These are phyloP conservation scores for Mylabris sibirica DNA, from an alignment of 2,888 invertebrate species.

Conservation along the genomic window DNA sequence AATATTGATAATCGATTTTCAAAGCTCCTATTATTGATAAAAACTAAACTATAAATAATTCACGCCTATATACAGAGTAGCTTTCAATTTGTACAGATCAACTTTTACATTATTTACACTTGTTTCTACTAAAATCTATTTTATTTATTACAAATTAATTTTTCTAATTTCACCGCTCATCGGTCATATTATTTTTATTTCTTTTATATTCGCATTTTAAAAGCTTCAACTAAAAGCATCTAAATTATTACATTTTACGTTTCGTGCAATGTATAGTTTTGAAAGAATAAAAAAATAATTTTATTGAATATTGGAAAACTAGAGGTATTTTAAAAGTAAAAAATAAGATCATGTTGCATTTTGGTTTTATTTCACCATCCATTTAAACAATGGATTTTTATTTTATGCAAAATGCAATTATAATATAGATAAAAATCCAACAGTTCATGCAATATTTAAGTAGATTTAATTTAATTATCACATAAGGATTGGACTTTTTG, in stretches of 20 bases:
- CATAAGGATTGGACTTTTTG: constrained; percentile 40
- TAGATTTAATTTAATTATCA: constrained; percentile 41
- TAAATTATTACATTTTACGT: neutral
- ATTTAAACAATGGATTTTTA: constrained; percentile 4
- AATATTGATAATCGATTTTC: neutral
- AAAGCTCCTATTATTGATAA: constrained; percentile 1
- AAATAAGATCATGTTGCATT: constrained; percentile 8
- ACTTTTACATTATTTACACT: constrained; percentile 31
- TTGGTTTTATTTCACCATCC: constrained; percentile 7
- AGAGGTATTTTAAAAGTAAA: constrained; percentile 8
- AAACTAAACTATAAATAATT: constrained; percentile 12
- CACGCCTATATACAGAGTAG: constrained; percentile 13
- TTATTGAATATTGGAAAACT: neutral
- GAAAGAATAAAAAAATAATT: constrained; percentile 15
- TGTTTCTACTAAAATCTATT: constrained; percentile 12
- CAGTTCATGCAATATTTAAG: constrained; percentile 30
- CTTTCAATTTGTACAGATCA: constrained; percentile 25
- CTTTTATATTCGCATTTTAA: neutral
- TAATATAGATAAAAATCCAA: constrained; percentile 34
- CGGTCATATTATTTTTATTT: neutral
- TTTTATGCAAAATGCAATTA: constrained; percentile 23
- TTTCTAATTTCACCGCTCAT: neutral
- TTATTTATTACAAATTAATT: constrained; percentile 11
- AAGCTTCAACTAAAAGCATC: constrained; percentile 17
- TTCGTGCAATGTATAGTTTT: neutral